Percentiles rank a stretch among this genome's conserved stretches.
phyloP scores from a whole-genome alignment of 1,140 invertebrate species.

The Nebria ingens region DNA sequence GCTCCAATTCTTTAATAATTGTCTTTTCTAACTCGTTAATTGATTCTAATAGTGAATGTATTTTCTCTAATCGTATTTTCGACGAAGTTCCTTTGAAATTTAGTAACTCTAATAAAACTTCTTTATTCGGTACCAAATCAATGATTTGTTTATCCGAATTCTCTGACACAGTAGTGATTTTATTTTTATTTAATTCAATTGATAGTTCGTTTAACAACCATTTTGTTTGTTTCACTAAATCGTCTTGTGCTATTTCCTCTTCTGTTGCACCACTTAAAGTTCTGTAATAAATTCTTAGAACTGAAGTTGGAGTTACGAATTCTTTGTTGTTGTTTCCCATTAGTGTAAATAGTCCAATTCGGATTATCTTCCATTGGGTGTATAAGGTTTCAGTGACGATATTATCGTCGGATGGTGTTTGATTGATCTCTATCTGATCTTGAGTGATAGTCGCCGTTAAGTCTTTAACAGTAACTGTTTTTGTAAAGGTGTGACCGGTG shows the following conservation, averaged over 20 bases:
- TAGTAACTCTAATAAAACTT: conserved; percentile 1
- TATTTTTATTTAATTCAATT: conserved; percentile 23
- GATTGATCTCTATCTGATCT: conserved; percentile 26
- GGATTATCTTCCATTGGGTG: conserved; percentile 27
- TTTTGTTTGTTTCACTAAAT: conserved; percentile 25
- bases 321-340: conserved; percentile 26
- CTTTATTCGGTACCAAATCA: conserved; percentile 2
- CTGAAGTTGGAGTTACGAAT: conserved; percentile 25
- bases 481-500: conserved; percentile 27
- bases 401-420: conserved; percentile 5
- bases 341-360: conserved; percentile 25
- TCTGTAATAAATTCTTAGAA: conserved; percentile 30
- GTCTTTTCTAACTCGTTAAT: conserved; percentile 17
- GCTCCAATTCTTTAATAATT: conserved; percentile 17
- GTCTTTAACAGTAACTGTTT: conserved; percentile 23
- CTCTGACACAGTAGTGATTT: background rate
- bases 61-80: conserved; percentile 12
- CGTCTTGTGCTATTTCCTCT: conserved; percentile 19
- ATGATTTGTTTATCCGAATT: conserved; percentile 3
- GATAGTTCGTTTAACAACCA: conserved; percentile 29
- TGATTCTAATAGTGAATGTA: conserved; percentile 15
- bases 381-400: background rate
- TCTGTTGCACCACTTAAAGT: conserved; percentile 22
- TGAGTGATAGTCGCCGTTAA: conserved; percentile 26
- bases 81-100: conserved; percentile 1